Evolutionary conservation across 1,140 invertebrate genomes (phyloP).

Genomic region (Plectus sambesii): DNA sequence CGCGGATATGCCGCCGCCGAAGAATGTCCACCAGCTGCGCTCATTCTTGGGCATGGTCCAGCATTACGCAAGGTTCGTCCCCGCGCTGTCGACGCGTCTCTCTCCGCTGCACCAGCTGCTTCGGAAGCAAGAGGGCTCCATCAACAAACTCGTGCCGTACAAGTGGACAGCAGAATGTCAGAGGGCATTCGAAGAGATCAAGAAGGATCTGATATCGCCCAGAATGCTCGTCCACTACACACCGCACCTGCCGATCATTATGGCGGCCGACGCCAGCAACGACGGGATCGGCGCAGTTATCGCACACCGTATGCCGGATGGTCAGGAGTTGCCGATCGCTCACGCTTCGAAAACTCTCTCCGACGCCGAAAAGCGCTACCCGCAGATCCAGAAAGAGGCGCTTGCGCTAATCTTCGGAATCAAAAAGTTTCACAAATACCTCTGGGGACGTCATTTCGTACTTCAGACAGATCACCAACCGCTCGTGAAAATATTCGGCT

Average conservation of each 20-base stretch:
- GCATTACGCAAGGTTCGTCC: constrained; percentile 18
- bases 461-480: too few relatives aligned
- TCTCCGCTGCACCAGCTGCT: constrained; percentile 15
- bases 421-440: constrained; percentile 45
- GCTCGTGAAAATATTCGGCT: too few relatives aligned
- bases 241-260: constrained; percentile 35
- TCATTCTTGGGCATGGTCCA: constrained; percentile 27
- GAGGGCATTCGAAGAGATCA: constrained; percentile 35
- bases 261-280: constrained; percentile 50
- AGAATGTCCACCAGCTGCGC: constrained; percentile 19
- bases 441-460: too few relatives aligned
- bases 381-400: constrained; percentile 50
- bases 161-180: constrained; percentile 7
- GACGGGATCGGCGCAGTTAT: constrained; percentile 50
- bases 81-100: not conserved
- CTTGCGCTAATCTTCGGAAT: constrained; percentile 48
- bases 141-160: constrained; percentile 14
- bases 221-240: constrained; percentile 45
- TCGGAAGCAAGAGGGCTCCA: too few relatives aligned
- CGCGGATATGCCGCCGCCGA: constrained; percentile 20
- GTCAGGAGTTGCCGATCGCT: constrained; percentile 26
- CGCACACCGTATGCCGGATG: constrained; percentile 45
- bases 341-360: constrained; percentile 47
- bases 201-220: constrained; percentile 29
- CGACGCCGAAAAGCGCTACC: constrained; percentile 45